Percentiles rank a stretch among this genome's conserved stretches.
These are phyloP conservation scores for Cydia amplana DNA, from an alignment of 1,140 invertebrate species.

Conservation along the genomic window DNA sequence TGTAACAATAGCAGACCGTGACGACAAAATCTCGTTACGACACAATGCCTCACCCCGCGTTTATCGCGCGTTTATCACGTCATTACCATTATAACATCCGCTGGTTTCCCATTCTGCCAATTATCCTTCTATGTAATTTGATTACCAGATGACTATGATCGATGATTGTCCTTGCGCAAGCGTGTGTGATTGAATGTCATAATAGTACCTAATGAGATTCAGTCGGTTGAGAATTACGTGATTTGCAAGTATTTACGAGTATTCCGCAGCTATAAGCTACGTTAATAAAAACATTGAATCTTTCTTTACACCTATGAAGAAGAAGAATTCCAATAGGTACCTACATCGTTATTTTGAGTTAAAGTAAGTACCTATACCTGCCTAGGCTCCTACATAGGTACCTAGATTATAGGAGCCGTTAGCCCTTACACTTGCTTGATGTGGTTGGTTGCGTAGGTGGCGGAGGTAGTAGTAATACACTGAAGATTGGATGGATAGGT, in stretches of 20 bases:
- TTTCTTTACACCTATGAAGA: too few species aligned
- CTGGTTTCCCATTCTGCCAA: neutral
- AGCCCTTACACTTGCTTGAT: too few species aligned
- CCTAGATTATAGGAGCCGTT: too few species aligned
- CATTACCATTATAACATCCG: neutral
- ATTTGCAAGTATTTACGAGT: neutral
- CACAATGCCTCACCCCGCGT: neutral
- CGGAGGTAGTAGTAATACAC: too few species aligned
- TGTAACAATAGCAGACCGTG: neutral
- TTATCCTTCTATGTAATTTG: neutral
- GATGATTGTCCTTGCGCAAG: neutral
- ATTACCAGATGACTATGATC: neutral
- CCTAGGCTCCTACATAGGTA: too few species aligned
- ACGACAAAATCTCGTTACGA: neutral
- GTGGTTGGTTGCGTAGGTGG: too few species aligned
- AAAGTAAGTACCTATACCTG: too few species aligned
- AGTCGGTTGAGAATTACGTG: neutral
- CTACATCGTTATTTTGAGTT: too few species aligned
- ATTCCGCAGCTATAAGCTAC: too few species aligned
- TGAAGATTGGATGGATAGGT: too few species aligned
- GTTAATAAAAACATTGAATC: too few species aligned
- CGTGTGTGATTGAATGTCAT: neutral
- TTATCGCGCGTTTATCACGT: slow-evolving; percentile 1
- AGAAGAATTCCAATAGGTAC: too few species aligned
- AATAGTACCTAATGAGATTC: neutral